Evolutionary conservation across 2,888 invertebrate species (phyloP).

Genomic region (Dicyrtoma fusca): DNA sequence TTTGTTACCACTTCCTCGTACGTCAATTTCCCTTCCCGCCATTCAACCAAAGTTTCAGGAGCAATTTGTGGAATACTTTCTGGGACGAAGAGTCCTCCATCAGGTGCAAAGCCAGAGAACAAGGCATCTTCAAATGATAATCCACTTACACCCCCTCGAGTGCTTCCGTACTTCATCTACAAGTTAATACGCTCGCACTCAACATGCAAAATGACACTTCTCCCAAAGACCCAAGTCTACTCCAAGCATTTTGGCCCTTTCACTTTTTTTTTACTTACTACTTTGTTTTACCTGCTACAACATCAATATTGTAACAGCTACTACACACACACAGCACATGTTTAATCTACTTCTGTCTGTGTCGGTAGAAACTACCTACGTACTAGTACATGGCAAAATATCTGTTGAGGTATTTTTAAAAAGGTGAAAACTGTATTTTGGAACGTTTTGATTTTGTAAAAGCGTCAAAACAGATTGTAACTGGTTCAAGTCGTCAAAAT

Average conservation of each 20-base stretch:
- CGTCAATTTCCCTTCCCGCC: slow-evolving; percentile 57
- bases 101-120: slow-evolving; percentile 60
- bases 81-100: slow-evolving; percentile 62
- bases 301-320: too few species aligned
- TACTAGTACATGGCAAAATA: too few species aligned
- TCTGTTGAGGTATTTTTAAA: too few species aligned
- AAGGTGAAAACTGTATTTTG: too few species aligned
- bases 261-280: neutral
- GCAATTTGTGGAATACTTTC: slow-evolving; percentile 58
- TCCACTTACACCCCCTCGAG: slow-evolving; percentile 58
- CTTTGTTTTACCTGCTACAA: neutral
- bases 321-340: too few species aligned
- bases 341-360: too few species aligned
- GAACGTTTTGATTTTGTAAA: too few species aligned
- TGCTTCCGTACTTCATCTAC: slow-evolving; percentile 59
- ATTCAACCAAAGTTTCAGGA: slow-evolving; percentile 57
- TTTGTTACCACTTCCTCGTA: slow-evolving; percentile 60
- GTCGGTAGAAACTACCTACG: too few species aligned
- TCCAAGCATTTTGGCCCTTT: neutral
- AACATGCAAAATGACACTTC: neutral
- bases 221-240: neutral
- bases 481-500: too few species aligned
- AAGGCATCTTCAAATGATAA: slow-evolving; percentile 49
- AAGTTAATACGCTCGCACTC: slow-evolving; percentile 13
- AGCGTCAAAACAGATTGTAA: too few species aligned